Evolutionary conservation across 2,113 vertebrate genomes (phyloP).

Genomic region (Phaethornis superciliosus): DNA sequence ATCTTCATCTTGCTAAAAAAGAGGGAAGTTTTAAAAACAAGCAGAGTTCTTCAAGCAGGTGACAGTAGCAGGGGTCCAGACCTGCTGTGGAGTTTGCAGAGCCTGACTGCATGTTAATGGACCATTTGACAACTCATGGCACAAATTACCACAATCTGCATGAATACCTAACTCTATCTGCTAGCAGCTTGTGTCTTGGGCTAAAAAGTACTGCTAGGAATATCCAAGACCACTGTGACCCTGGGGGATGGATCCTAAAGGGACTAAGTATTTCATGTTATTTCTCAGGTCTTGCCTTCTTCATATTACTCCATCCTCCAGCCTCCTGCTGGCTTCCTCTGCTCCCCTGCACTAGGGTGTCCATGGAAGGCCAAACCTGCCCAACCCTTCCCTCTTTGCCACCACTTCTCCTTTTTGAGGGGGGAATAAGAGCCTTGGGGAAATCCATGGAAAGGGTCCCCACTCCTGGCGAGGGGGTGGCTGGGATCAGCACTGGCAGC

Average conservation of each 20-base stretch:
- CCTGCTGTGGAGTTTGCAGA: neutral
- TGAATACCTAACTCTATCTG: neutral
- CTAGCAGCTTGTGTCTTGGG: neutral
- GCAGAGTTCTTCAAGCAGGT: neutral
- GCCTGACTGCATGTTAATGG: neutral
- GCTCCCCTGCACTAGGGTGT: neutral
- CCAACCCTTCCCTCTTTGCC: neutral
- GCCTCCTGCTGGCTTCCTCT: neutral
- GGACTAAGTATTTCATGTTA: neutral
- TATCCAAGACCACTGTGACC: neutral
- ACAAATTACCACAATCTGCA: neutral
- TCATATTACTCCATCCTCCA: neutral
- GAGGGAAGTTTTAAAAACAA: neutral
- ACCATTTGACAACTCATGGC: neutral
- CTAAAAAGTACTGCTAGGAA: neutral
- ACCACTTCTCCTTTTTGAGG: neutral
- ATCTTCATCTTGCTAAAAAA: neutral
- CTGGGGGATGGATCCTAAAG: neutral
- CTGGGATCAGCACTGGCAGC: neutral
- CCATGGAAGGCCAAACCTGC: neutral
- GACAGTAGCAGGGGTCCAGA: neutral
- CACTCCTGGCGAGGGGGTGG: neutral
- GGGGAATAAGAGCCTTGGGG: neutral
- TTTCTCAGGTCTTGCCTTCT: neutral
- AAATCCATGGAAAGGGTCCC: neutral